Base-by-base conservation (phyloP, 1,140 invertebrate species). In the Cotesia glomerata region DNA sequence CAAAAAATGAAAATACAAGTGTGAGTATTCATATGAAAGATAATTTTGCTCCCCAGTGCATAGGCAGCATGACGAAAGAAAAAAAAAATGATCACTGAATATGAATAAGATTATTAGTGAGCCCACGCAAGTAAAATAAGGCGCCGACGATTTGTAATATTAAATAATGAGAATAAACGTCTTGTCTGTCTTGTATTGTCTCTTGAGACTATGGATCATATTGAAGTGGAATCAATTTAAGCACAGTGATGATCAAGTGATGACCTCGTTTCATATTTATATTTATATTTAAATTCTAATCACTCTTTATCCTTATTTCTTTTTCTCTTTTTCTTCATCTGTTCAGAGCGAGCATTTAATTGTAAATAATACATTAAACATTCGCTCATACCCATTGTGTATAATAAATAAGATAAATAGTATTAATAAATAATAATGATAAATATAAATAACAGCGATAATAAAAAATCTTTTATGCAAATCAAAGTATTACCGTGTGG, bases 41-140 rank as follows among this genome's bases (percentile, higher is more conserved):
- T 26, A 26, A 26, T 26, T 26, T 26, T 26, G 26, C 26, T 26
- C 26, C 26, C 26, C 3, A 26, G 26, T 26, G 26, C 26, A 26
- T 26, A 26, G 26, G 26, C 26, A 26, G 26, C 26, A 26, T 26
- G 26, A 26, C 26, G 26, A 26, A 26, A 26, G 26, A 26, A 26
- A 26, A 26, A 26, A 26, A 26, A 26, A 26, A 26, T 26, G 26
- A 26, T 26, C 26, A 26, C 26, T 2, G 26, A 26, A 26, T 26
- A 26, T 26, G 26, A 26, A 26, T 26, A 26, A 26, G 26, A 26
- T 26, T 26, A 26, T 26, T 26, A 26, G 26, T 26, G 26, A 26
- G 71, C 71, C 71, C 71, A 73, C 71, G 65, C 65, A 13, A 0
- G 16, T 59, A 13, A 18, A 63, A 54, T 14, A 14, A n/a, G 52